phyloP scores from a whole-genome alignment of 1,140 invertebrate genomes.

The Platorchestia sp. region DNA sequence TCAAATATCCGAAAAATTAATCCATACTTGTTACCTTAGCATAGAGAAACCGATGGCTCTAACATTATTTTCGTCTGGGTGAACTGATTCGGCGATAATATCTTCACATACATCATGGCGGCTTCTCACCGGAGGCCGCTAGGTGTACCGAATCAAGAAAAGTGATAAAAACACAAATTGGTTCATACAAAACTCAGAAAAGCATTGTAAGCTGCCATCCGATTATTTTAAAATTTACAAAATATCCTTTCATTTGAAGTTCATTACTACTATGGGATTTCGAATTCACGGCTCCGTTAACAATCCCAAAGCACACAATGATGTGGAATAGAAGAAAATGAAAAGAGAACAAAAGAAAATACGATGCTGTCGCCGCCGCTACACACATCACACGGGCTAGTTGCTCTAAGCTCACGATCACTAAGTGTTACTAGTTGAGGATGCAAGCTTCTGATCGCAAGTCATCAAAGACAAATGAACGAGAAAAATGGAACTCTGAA shows the following conservation, averaged over 20 bases:
- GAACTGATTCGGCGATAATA: neutral
- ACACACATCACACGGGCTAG: no score
- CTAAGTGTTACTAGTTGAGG: no score
- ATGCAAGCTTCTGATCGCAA: no score
- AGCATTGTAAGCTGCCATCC: neutral
- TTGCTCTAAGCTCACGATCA: no score
- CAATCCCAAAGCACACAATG: neutral
- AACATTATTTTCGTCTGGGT: neutral
- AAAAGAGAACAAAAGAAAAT: no score
- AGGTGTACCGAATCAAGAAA: neutral
- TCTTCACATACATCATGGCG: neutral
- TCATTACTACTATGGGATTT: neutral
- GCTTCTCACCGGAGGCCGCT: neutral
- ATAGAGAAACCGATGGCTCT: neutral
- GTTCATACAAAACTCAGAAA: neutral
- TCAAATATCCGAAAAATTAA: neutral
- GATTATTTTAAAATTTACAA: neutral
- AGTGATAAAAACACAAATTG: neutral
- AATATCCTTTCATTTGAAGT: neutral
- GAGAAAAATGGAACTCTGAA: no score
- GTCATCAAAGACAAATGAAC: no score
- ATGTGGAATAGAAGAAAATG: no score
- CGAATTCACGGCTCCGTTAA: neutral
- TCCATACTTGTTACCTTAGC: neutral
- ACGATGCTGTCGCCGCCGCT: no score